Percentiles rank a stretch among this genome's conserved stretches.
phyloP scores from a whole-genome alignment of 2,888 invertebrate species.

The Ferrisia virgata region DNA sequence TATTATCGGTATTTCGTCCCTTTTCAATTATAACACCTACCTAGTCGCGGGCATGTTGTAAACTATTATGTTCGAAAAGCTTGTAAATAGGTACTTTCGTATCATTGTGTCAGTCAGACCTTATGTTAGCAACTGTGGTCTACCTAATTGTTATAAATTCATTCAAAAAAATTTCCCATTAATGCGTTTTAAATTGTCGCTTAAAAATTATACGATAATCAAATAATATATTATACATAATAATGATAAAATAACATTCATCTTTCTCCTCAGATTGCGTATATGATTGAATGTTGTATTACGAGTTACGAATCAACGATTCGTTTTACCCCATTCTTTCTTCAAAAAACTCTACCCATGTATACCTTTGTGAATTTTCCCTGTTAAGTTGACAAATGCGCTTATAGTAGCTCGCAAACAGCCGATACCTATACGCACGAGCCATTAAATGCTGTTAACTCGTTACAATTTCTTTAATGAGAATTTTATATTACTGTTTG shows the following conservation, averaged over 20 bases:
- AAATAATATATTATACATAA: too few species aligned
- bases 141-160: background rate
- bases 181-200: background rate
- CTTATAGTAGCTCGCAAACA: background rate
- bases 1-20: constrained; percentile 14
- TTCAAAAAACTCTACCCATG: background rate
- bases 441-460: constrained; percentile 7
- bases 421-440: constrained; percentile 12
- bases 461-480: constrained; percentile 21
- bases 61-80: background rate
- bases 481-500: constrained; percentile 12
- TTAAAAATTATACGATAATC: too few species aligned
- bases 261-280: too few species aligned
- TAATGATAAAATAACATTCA: too few species aligned
- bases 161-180: background rate
- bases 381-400: background rate
- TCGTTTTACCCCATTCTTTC: too few species aligned
- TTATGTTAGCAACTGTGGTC: background rate
- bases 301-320: too few species aligned
- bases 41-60: background rate
- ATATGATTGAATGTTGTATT: too few species aligned
- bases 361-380: background rate
- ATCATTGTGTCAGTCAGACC: background rate
- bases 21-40: background rate
- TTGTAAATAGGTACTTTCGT: background rate